Conservation (phyloP, 2,888 invertebrate genomes). For the Leptopilina syphax region DNA sequence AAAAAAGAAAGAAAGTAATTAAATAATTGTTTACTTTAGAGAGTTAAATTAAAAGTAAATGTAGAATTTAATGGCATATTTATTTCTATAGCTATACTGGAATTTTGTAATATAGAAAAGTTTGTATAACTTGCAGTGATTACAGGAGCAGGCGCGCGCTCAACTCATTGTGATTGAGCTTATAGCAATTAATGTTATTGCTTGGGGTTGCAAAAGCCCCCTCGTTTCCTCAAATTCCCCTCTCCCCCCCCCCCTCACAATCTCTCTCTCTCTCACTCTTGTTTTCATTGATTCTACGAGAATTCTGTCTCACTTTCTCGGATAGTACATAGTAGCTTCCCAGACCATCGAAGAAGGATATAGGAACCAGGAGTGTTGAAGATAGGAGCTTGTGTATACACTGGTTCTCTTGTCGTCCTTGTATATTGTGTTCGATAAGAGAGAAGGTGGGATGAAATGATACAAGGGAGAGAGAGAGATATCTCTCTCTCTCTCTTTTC, state of each 20-base stretch:
- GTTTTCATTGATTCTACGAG: conserved; percentile 46
- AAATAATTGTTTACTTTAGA: too few species aligned
- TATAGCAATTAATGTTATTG: conserved; percentile 74
- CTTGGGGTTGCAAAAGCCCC: conserved; percentile 61
- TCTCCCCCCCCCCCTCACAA: conserved; percentile 51
- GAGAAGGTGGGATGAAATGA: conserved; percentile 46
- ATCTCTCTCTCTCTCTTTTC: too few species aligned
- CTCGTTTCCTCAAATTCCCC: conserved; percentile 28
- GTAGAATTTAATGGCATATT: too few species aligned
- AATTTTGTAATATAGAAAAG: conserved; percentile 10
- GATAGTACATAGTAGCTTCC: conserved; percentile 41
- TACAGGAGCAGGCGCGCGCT: conserved; percentile 7
- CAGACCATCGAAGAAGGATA: conserved; percentile 46
- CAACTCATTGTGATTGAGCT: conserved; percentile 64
- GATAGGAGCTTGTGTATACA: conserved; percentile 58
- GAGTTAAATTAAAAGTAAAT: too few species aligned
- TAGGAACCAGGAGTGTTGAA: conserved; percentile 57
- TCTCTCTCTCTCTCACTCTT: conserved; percentile 52
- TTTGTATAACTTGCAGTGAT: conserved; percentile 38
- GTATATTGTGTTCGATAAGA: conserved; percentile 65
- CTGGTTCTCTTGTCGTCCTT: conserved; percentile 46
- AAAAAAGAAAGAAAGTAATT: too few species aligned
- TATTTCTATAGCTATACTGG: not conserved
- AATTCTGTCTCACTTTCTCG: conserved; percentile 22
- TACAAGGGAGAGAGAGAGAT: conserved; percentile 46